phyloP scores from a whole-genome alignment of 1,140 invertebrate genomes.

The Neuroterus valhalla region DNA sequence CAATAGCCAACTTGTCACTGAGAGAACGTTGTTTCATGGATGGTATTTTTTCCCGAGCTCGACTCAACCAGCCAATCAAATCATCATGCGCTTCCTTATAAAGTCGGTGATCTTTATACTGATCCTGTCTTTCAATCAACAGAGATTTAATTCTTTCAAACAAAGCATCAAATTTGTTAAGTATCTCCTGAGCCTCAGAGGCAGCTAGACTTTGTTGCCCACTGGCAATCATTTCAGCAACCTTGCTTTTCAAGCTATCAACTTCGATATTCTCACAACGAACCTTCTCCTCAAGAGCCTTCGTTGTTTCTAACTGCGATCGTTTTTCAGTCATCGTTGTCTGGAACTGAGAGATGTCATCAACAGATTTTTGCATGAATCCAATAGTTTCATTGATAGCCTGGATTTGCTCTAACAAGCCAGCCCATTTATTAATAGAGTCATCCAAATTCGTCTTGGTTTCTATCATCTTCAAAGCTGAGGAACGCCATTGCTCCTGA shows the following conservation, averaged over 20 bases:
- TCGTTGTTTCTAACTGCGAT: slow-evolving; percentile 88
- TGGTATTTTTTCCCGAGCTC: slow-evolving; percentile 92
- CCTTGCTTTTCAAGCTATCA: slow-evolving; percentile 89
- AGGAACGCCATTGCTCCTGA: slow-evolving; percentile 92
- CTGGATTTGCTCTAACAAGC: slow-evolving; percentile 91
- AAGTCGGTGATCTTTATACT: slow-evolving; percentile 89
- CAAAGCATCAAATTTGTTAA: slow-evolving; percentile 77
- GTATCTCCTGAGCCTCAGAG: slow-evolving; percentile 87
- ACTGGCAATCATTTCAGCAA: slow-evolving; percentile 90
- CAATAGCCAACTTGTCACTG: slow-evolving; percentile 90
- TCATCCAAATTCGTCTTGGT: slow-evolving; percentile 92
- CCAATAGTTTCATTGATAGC: slow-evolving; percentile 88
- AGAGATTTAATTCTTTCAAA: slow-evolving; percentile 79
- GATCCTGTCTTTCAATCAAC: slow-evolving; percentile 86
- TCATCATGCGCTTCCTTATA: slow-evolving; percentile 95
- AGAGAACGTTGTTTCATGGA: slow-evolving; percentile 88
- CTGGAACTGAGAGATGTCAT: slow-evolving; percentile 85
- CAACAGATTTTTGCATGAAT: slow-evolving; percentile 82
- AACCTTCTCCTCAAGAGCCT: slow-evolving; percentile 91
- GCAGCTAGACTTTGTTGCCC: slow-evolving; percentile 89
- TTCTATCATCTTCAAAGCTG: slow-evolving; percentile 92
- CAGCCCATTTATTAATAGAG: slow-evolving; percentile 91
- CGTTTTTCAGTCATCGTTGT: slow-evolving; percentile 89
- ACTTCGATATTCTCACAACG: slow-evolving; percentile 94
- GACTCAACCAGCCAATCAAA: slow-evolving; percentile 87